Conservation (phyloP, 2,888 invertebrate genomes). For the Physocephala rufipes region DNA sequence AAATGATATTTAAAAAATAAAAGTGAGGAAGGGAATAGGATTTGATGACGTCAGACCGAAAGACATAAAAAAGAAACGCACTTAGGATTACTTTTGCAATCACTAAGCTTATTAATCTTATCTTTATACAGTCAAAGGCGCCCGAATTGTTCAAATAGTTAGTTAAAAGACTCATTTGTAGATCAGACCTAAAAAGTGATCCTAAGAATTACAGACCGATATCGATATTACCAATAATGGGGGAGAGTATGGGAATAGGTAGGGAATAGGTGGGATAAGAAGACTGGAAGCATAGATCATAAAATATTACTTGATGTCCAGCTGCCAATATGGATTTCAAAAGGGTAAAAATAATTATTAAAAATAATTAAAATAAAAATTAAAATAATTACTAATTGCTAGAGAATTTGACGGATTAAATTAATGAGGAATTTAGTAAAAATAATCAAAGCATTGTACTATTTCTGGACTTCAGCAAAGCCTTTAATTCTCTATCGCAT, state of each 20-base stretch:
- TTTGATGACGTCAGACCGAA: slow-evolving; percentile 8
- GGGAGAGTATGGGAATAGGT: slow-evolving; percentile 17
- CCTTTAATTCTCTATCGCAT: slow-evolving; percentile 26
- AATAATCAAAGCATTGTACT: neutral
- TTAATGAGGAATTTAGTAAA: neutral
- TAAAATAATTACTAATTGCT: too few relatives aligned
- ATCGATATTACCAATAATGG: slow-evolving; percentile 22
- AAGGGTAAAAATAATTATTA: slow-evolving; percentile 33
- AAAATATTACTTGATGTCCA: neutral
- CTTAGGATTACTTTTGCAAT: slow-evolving; percentile 9
- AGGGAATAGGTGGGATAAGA: slow-evolving; percentile 1
- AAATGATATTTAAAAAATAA: slow-evolving; percentile 6
- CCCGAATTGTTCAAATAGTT: slow-evolving; percentile 21
- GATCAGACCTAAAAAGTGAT: slow-evolving; percentile 2
- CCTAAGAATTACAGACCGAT: slow-evolving; percentile 27
- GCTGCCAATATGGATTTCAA: slow-evolving; percentile 27
- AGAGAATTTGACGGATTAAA: neutral
- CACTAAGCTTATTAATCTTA: slow-evolving; percentile 26
- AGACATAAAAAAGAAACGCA: neutral
- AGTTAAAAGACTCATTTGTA: slow-evolving; percentile 25
- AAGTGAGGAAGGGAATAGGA: slow-evolving; percentile 11
- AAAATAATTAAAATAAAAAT: too few relatives aligned
- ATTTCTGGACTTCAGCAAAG: slow-evolving; percentile 31
- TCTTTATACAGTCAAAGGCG: slow-evolving; percentile 9
- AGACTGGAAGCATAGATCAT: slow-evolving; percentile 1